Percentiles rank a stretch among this genome's conserved stretches.
Conservation (phyloP, 2,797 vertebrate genomes). For the Enoplosus armatus region DNA sequence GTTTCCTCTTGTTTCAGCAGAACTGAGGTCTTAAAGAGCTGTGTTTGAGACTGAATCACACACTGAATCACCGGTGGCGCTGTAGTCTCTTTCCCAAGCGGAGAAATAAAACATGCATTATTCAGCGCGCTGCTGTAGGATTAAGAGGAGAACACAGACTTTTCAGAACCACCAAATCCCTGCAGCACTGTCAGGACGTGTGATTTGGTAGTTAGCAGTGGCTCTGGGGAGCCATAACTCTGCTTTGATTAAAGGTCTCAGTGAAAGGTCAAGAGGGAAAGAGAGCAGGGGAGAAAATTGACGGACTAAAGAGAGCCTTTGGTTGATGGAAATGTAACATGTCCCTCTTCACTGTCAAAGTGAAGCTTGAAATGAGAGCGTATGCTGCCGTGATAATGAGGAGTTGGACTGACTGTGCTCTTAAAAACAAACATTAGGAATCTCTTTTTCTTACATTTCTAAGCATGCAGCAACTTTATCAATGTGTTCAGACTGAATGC, state of each 20-base stretch:
- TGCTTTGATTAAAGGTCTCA: slow-evolving; percentile 72
- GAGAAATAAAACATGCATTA: slow-evolving; percentile 56
- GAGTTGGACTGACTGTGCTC: slow-evolving; percentile 1
- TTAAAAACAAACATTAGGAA: not conserved
- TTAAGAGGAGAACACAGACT: slow-evolving; percentile 52
- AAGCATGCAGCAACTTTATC: not conserved
- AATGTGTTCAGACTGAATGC: not conserved
- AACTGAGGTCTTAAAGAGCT: not conserved
- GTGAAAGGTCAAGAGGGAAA: slow-evolving; percentile 69
- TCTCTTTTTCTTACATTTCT: not conserved
- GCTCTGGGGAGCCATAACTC: slow-evolving; percentile 56
- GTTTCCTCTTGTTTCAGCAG: slow-evolving; percentile 3
- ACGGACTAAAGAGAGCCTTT: slow-evolving; percentile 55
- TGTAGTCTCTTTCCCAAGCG: slow-evolving; percentile 20
- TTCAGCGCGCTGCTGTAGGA: slow-evolving; percentile 51
- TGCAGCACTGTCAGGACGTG: slow-evolving; percentile 47
- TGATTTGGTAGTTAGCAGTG: slow-evolving; percentile 54
- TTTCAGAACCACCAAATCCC: slow-evolving; percentile 50
- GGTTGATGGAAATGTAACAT: slow-evolving; percentile 49
- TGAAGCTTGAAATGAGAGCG: slow-evolving; percentile 9
- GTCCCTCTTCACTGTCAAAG: slow-evolving; percentile 29
- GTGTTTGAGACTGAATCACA: slow-evolving; percentile 34
- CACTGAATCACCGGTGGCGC: slow-evolving; percentile 37
- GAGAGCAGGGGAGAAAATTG: slow-evolving; percentile 38
- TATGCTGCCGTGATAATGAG: slow-evolving; percentile 29